Evolutionary conservation across 92 coral and sea anemone species (phyloP).

Genomic region (Epizoanthus scotinus): DNA sequence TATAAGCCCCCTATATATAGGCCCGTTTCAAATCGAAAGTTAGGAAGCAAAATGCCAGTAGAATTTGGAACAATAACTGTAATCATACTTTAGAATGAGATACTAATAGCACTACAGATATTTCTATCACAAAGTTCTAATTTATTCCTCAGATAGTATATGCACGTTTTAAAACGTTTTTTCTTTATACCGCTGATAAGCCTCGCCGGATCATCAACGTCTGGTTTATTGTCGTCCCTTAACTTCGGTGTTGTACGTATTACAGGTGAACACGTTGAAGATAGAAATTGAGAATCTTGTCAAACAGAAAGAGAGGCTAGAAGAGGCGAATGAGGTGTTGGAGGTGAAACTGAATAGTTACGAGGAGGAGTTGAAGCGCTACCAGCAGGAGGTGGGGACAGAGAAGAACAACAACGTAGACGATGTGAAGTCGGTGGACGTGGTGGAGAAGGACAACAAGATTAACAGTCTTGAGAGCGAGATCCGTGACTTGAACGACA

Average conservation of each 20-base stretch:
- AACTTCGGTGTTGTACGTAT: neutral
- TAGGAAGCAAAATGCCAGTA: no score
- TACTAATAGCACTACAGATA: no score
- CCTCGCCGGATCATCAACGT: no score
- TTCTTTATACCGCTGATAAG: no score
- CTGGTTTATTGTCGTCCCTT: neutral
- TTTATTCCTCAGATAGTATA: no score
- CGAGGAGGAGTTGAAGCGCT: neutral
- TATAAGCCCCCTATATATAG: no score
- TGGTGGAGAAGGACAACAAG: conserved; percentile 41
- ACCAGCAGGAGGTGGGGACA: neutral
- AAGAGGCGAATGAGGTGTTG: conserved; percentile 34
- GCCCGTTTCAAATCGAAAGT: no score
- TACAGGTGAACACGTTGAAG: conserved; percentile 27
- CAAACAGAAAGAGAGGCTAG: conserved; percentile 23
- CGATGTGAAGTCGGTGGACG: neutral
- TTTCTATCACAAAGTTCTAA: no score
- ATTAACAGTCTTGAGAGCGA: conserved; percentile 35
- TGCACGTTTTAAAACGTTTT: no score
- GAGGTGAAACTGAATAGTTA: conserved; percentile 2
- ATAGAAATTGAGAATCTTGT: conserved; percentile 17
- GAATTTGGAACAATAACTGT: no score
- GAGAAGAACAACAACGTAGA: conserved; percentile 1
- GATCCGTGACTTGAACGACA: conserved; percentile 38
- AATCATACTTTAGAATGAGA: no score